Evolutionary conservation across 2,113 vertebrate genomes (phyloP).

Genomic region (Isurus oxyrinchus): DNA sequence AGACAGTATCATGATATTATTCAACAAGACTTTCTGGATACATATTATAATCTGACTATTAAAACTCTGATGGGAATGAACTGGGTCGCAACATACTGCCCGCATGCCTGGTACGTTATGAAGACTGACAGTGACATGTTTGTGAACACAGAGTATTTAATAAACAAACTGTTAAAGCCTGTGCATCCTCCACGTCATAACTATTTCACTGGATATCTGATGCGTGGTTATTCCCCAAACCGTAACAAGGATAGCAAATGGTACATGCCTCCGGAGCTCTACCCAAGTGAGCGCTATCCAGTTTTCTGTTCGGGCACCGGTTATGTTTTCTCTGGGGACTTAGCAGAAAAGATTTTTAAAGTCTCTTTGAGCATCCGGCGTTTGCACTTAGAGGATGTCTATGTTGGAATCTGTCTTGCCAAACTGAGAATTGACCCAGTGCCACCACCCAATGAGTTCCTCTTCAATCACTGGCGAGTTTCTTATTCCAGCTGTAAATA

Average conservation of each 20-base stretch:
- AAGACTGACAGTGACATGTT: constrained; percentile 99
- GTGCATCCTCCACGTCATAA: constrained; percentile 66
- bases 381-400: constrained; percentile 91
- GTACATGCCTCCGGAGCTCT: constrained; percentile 88
- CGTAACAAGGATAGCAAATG: constrained; percentile 90
- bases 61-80: constrained; percentile 98
- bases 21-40: constrained; percentile 88
- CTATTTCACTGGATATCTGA: constrained; percentile 89
- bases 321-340: constrained; percentile 88
- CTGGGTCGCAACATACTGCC: constrained; percentile 85
- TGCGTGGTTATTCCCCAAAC: constrained; percentile 81
- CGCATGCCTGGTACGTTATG: constrained; percentile 78
- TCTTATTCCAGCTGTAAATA: constrained; percentile 96
- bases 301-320: constrained; percentile 96
- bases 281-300: constrained; percentile 80
- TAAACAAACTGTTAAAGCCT: constrained; percentile 81
- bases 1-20: constrained; percentile 76
- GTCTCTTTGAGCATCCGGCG: constrained; percentile 72
- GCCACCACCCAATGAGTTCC: constrained; percentile 81
- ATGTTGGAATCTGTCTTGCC: constrained; percentile 85
- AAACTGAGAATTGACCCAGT: constrained; percentile 79
- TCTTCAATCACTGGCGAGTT: constrained; percentile 97
- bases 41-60: constrained; percentile 89
- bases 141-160: constrained; percentile 88
- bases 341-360: constrained; percentile 80